Conservation (phyloP, 1,140 invertebrate species). For the Zeugodacus cucurbitae region DNA sequence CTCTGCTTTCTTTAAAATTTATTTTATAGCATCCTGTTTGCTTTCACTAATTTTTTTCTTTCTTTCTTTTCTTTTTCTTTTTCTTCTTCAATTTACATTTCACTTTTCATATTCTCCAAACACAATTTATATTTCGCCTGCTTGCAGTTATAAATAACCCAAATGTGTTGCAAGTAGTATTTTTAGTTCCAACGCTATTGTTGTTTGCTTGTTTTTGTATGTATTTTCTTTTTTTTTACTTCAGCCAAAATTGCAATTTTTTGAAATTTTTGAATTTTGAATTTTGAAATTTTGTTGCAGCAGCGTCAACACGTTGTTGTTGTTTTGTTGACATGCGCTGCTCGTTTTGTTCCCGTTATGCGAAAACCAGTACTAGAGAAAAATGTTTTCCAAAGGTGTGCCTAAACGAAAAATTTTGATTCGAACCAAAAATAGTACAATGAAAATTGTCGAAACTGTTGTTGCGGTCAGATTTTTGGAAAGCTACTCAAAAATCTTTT, state of each 20-base stretch:
- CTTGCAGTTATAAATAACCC: not conserved
- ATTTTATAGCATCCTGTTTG: constrained; percentile 34
- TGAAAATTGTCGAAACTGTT: not conserved
- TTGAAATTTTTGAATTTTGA: constrained; percentile 53
- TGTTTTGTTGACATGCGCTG: not conserved
- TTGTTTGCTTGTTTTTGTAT: constrained; percentile 38
- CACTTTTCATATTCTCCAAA: not conserved
- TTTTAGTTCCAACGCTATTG: constrained; percentile 14
- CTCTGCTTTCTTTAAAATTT: not conserved
- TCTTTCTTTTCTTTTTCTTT: too few species aligned
- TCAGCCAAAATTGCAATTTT: constrained; percentile 58
- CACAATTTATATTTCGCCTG: not conserved
- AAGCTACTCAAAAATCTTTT: constrained; percentile 48
- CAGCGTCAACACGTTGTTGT: not conserved
- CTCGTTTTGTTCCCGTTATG: constrained; percentile 38
- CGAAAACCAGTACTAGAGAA: constrained; percentile 46
- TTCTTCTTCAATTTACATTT: not conserved
- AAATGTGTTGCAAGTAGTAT: not conserved
- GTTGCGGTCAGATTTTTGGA: not conserved
- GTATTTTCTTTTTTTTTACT: constrained; percentile 24
- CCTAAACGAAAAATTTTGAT: constrained; percentile 56
- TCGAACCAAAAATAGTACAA: constrained; percentile 27
- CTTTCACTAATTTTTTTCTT: too few species aligned
- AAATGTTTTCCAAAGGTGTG: constrained; percentile 66
- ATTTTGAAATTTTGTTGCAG: constrained; percentile 35